Evolutionary conservation across 2,888 invertebrate genomes (phyloP), one percentile per base, ranked within the genome.

Genomic region (Nysson spinosus): DNA sequence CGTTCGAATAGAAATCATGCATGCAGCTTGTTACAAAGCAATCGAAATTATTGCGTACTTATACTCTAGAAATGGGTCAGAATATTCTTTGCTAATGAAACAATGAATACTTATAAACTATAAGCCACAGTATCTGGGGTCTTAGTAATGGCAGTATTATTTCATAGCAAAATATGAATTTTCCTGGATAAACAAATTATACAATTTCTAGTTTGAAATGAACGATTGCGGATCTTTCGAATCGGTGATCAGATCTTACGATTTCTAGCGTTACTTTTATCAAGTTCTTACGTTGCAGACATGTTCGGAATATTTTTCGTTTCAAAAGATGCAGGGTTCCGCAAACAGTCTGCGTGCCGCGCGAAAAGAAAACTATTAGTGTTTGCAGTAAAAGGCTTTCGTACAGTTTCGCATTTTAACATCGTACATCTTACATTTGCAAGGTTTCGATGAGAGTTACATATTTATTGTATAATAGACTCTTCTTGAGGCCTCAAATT

Each of bases 81-180:
- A 32, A 50, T 42, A 55, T 16, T 26, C 28, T 52, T 56, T 26
- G 24, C 32, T 57, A 47, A 54, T 43, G 65, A 57, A 51, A 56
- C 20, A 40, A 61, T 39, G 57, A 66, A 56, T 51, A 19, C 63
- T 62, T 63, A 43, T 34, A 51, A 44, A 57, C 52, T 28, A 62
- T 28, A 60, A 56, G 28, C 54, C 32, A 47, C 20, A 24, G 30
- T 56, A 58, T 47, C 35, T 40, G 47, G 47, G 19, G 55, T 52
- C 55, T 63, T 63, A 50, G 42, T 49, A 72, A 52, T 75, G 75
- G 75, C 72, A 75, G 74, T 75, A 75, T 62, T 43, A 44, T 66
- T 50, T 24, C 30, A 56, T 62, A 67, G 56, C 44, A 55, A 64
- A 67, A n/a, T n/a, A n/a, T 42, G 14, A 51, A 60, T 54, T 40